Evolutionary conservation across 2,113 vertebrate genomes (phyloP).

Genomic region (Macrotis lagotis): DNA sequence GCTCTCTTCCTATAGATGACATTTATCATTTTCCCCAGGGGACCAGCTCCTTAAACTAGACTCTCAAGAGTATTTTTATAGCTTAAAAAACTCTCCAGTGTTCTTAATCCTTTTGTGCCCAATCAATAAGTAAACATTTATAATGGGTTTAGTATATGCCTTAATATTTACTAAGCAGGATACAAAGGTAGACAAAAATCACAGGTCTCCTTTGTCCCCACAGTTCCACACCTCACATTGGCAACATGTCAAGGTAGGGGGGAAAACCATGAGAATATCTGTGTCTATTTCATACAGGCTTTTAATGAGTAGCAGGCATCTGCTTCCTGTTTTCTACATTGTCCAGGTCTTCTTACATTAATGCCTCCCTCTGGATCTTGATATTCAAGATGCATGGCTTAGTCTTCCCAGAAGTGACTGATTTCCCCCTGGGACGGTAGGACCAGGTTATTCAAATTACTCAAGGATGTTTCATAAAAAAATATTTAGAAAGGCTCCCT

Average conservation of each 20-base stretch:
- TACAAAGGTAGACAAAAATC: background rate
- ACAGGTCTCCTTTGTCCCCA: background rate
- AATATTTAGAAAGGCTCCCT: background rate
- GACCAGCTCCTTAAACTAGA: background rate
- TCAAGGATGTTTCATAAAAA: background rate
- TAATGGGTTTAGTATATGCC: background rate
- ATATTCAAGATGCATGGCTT: background rate
- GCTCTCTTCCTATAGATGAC: background rate
- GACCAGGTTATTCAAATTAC: background rate
- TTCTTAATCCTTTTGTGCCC: background rate
- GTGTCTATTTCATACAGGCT: background rate
- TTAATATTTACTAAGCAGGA: background rate
- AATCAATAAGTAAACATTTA: background rate
- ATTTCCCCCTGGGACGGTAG: background rate
- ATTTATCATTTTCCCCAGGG: background rate
- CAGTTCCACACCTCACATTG: background rate
- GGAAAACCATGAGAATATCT: background rate
- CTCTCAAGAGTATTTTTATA: background rate
- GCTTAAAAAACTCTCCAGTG: background rate
- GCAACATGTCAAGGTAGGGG: background rate
- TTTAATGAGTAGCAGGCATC: background rate
- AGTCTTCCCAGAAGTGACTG: background rate
- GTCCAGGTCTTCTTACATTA: background rate
- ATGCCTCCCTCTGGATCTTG: background rate
- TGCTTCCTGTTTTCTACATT: background rate